Evolutionary conservation across 2,797 vertebrate genomes (phyloP), one percentile per base, ranked within the genome.

Genomic region (Odontamblyopus lacepedii): DNA sequence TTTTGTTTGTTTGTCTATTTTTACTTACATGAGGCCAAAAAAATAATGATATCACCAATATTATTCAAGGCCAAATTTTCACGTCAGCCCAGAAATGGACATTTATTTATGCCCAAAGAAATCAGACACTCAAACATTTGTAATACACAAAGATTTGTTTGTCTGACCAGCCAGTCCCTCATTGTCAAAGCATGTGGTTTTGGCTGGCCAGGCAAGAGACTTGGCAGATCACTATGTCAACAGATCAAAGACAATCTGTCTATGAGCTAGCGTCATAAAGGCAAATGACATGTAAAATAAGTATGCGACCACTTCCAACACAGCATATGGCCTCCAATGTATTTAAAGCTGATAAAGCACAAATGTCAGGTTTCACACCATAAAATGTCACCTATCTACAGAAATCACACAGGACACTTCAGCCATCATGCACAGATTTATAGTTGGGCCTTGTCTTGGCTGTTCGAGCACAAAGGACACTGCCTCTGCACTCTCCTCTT

Each of bases 381-480:
- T 88, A 79, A 86, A 89, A 62, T 80, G 65, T 85, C 71, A 74
- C 75, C 79, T 80, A 78, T 80, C 77, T 85, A 74, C 80, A 70
- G 76, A 77, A 73, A 80, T 67, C 71, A 66, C 73, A 67, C 12
- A 7, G 65, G 63, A 53, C 70, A 78, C 74, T 80, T 79, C 71
- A 56, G 63, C 68, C 78, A 79, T 84, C 78, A 63, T 30, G 41
- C 68, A 44, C 60, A 74, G 74, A 70, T 88, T 88, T 88, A 88
- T 80, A 81, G 69, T 38, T 72, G 75, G 74, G 70, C 61, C 76
- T 79, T 67, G 74, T 70, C 74, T 73, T 83, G 81, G 83, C 67
- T 73, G 71, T 85, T 73, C 80, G 69, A 89, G 81, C 84, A 83
- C 78, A 87, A 83, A 88, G 87, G 78, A 81, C 78, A 77, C 71